These are phyloP conservation scores for Misgurnus anguillicaudatus DNA, from an alignment of 2,113 vertebrate species.

Conservation along the genomic window DNA sequence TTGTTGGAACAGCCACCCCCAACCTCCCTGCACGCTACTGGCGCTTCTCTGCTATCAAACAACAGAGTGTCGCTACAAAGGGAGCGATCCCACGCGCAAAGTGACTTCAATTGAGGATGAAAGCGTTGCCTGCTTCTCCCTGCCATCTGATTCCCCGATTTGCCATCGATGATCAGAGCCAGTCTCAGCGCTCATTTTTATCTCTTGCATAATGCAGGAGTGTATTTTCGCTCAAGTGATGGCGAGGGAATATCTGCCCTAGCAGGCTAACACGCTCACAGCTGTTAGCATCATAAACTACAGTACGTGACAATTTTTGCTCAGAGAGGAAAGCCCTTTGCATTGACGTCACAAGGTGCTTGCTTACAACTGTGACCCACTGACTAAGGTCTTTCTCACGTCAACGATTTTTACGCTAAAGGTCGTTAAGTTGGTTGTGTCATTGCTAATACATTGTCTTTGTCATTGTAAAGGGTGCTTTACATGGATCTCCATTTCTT, in stretches of 20 bases:
- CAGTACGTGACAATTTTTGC: slow-evolving; percentile 3
- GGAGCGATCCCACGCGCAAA: slow-evolving; percentile 43
- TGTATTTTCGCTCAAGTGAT: slow-evolving; percentile 24
- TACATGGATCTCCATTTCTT: not conserved
- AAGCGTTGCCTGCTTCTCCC: slow-evolving; percentile 58
- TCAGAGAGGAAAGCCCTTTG: not conserved
- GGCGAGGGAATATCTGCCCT: slow-evolving; percentile 26
- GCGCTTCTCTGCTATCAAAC: slow-evolving; percentile 42
- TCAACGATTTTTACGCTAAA: no score
- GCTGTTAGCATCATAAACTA: slow-evolving; percentile 51
- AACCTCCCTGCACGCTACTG: slow-evolving; percentile 53
- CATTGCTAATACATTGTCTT: no score
- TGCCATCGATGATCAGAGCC: slow-evolving; percentile 49
- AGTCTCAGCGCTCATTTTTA: slow-evolving; percentile 62
- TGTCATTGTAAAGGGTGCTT: not conserved
- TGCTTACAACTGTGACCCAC: not conserved
- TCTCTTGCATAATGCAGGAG: slow-evolving; percentile 65
- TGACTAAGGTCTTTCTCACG: not conserved
- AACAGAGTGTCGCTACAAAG: slow-evolving; percentile 47
- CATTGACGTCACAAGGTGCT: slow-evolving; percentile 5
- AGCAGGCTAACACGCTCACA: slow-evolving; percentile 59
- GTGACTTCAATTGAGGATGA: slow-evolving; percentile 63
- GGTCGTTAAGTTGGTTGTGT: no score
- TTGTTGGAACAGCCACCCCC: slow-evolving; percentile 75
- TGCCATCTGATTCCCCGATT: slow-evolving; percentile 43